These are phyloP conservation scores for Bicyclus anynana DNA, from an alignment of 1,140 invertebrate genomes.

Conservation along the genomic window DNA sequence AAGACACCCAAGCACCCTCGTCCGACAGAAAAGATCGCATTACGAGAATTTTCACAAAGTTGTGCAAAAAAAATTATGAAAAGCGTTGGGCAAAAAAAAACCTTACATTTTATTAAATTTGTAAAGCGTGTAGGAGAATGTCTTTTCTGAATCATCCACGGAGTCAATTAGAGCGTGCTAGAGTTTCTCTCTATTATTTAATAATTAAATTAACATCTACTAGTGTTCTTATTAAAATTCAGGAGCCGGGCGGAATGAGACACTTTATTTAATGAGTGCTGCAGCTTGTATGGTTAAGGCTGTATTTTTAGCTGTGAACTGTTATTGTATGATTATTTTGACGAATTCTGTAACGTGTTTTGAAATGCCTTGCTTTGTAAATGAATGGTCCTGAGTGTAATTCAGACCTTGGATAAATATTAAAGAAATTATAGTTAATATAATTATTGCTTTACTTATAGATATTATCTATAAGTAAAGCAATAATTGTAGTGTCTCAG, in stretches of 20 bases:
- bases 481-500: too few species aligned
- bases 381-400: too few species aligned
- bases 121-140: conserved; percentile 18
- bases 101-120: conserved; percentile 16
- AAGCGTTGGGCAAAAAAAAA: conserved; percentile 11
- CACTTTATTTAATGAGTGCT: conserved; percentile 21
- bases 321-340: not conserved
- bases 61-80: conserved; percentile 7
- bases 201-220: conserved; percentile 50
- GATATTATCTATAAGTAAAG: too few species aligned
- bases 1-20: not conserved
- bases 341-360: not conserved
- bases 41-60: not conserved
- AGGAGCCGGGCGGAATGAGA: conserved; percentile 25
- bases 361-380: too few species aligned
- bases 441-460: too few species aligned
- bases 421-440: too few species aligned
- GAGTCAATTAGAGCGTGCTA: conserved; percentile 31
- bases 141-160: conserved; percentile 14
- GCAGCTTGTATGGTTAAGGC: not conserved
- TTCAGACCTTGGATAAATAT: too few species aligned
- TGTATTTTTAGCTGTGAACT: not conserved
- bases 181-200: conserved; percentile 37
- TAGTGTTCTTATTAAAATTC: conserved; percentile 52
- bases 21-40: not conserved